These are phyloP conservation scores for Petrophora chlorosata DNA, from an alignment of 2,888 invertebrate species.

Conservation along the genomic window DNA sequence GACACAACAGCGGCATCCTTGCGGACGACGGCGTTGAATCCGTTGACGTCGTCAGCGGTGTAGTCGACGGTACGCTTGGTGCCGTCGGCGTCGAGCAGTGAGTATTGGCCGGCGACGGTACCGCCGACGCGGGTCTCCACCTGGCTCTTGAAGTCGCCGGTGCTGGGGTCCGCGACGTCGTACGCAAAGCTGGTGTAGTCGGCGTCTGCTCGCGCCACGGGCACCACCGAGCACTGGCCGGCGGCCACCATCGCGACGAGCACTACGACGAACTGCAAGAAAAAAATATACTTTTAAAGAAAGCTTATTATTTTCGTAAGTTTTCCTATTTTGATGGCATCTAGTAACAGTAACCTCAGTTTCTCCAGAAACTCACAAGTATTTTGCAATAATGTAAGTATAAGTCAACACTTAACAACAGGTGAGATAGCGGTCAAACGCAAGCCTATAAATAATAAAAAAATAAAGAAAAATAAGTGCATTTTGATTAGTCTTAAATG, in stretches of 20 bases:
- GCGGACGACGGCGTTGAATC: conserved; percentile 83
- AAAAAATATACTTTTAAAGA: too few relatives aligned
- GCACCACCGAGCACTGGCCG: conserved; percentile 65
- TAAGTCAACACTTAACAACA: too few relatives aligned
- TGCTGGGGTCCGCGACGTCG: conserved; percentile 80
- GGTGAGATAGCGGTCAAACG: too few relatives aligned
- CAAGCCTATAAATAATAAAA: too few relatives aligned
- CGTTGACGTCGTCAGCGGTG: conserved; percentile 76
- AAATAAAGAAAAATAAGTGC: too few relatives aligned
- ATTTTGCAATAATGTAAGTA: too few relatives aligned
- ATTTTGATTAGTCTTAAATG: too few relatives aligned
- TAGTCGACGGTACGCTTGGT: conserved; percentile 82
- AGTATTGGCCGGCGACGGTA: conserved; percentile 79
- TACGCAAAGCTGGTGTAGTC: conserved; percentile 77
- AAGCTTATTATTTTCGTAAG: too few relatives aligned
- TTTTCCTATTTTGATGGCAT: too few relatives aligned
- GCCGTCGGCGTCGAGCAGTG: conserved; percentile 80
- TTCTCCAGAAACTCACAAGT: too few relatives aligned
- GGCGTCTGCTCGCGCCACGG: conserved; percentile 56
- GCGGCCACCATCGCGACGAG: conserved; percentile 61
- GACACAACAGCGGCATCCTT: conserved; percentile 68
- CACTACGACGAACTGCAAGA: conserved; percentile 68
- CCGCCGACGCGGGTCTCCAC: conserved; percentile 77
- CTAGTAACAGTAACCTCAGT: too few relatives aligned
- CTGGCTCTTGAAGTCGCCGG: conserved; percentile 83